Evolutionary conservation across 2,888 invertebrate genomes (phyloP), one percentile per base, ranked within the genome.

Genomic region (Xanthorhoe designata): DNA sequence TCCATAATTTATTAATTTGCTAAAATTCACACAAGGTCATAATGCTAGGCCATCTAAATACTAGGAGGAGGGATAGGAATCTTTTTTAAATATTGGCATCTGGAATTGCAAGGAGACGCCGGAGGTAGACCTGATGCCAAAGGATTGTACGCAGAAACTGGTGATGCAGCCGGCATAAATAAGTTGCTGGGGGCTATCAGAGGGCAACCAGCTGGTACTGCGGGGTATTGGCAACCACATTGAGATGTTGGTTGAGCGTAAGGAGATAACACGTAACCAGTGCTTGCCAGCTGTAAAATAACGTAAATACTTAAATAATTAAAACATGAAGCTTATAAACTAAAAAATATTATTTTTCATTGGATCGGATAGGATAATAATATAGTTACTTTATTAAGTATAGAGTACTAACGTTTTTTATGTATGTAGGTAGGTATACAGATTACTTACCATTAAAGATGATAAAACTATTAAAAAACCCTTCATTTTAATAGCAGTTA

Each of bases 41-140:
- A 24, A 3, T 1, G 4, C 1, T 24, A 24, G 4, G 24, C 24
- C 24, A 45, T 32, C 13, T 80, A 88, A 49, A 90, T 79, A 72
- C 78, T 79, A 1, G 90, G 90, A 0, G 90, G 90, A 0, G 88
- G 86, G 5, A 90, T 85, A 0, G 88, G 86, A 6, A 89, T 86
- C 65, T 87, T 89, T 62, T 80, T 89, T 13, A 89, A 77, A 72
- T 80, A 86, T 38, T 83, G 80, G 29, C 85, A 83, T 15, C 74
- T 78, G 10, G 80, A 79, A 9, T 75, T 72, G 18, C 81, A 80
- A 1, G 80, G 75, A 0, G 73, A 71, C 0, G 76, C 76, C 13
- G 84, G 78, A 0, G 86, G 83, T 13, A 84, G 45, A 0, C 69
- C 32, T 32, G 32, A 32, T 0, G 78, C 76, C 5, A 81, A 72